Base-by-base conservation (phyloP, 2,888 invertebrate genomes). In the Pollenia amentaria region DNA sequence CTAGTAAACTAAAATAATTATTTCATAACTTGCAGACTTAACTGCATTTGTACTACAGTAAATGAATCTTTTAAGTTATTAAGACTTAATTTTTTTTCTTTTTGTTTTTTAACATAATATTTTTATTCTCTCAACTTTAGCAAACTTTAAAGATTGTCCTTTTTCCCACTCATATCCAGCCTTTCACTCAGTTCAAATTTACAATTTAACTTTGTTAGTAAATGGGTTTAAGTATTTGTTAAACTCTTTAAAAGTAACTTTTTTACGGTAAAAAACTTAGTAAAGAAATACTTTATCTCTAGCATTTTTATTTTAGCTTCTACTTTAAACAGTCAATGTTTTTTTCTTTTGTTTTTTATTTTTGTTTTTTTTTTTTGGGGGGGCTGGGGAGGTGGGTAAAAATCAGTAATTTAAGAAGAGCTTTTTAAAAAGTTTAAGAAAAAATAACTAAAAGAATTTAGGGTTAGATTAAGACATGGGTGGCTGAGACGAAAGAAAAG, bases 201-300 rank as follows among this genome's bases (percentile, higher is more conserved):
- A 65, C 48, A 57, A 57, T 65, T 65, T 57, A 78, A 73, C 53
- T 65, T 78, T 73, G 44, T 77, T 65, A 72, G 57, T 67, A 67
- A 84, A 70, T 53, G 57, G 57, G 44, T 73, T 72, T 57, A 78
- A 84, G 73, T 73, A 78, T 78, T 78, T 84, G 84, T 73, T 65
- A 60, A 67, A 84, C 65, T 78, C 78, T 84, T 84, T 60, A 72
- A 84, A 77, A 72, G 57, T 65, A 38, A 78, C 72, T 78, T 72
- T 72, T 72, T 51, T 10, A 42, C 18, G 16, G 9, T 14, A 38
- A 14, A 40, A 51, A 84, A 64, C n/a, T 57, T n/a, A 6, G 62
- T 72, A 57, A 57, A 53, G 18, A 84, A 76, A 72, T 42, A 84
- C 29, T 78, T 72, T 78, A 57, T 72, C 70, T 64, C 62, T 42